phyloP scores from a whole-genome alignment of 2,888 invertebrate genomes.

The Pristionchus entomophagus region DNA sequence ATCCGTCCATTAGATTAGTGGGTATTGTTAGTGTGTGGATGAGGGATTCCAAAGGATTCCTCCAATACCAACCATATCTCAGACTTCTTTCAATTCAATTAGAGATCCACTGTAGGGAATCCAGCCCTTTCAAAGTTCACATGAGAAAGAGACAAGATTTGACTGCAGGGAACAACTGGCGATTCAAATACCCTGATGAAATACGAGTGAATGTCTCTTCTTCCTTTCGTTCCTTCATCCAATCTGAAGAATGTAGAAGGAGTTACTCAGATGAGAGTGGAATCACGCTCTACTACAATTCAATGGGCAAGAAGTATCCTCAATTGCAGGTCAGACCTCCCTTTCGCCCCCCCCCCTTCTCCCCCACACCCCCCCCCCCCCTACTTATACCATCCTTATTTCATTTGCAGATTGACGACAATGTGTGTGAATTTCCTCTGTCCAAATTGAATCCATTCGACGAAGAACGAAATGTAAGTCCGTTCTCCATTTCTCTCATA shows the following conservation, averaged over 20 bases:
- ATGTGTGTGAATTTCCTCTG: background rate
- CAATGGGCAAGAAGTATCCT: background rate
- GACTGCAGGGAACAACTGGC: constrained; percentile 7
- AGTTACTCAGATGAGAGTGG: background rate
- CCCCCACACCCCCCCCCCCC: no score
- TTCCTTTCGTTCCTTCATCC: background rate
- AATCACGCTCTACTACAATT: background rate
- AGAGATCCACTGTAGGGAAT: background rate
- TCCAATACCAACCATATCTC: no score
- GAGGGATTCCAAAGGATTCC: background rate
- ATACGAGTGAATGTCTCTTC: background rate
- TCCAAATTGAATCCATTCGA: constrained; percentile 12
- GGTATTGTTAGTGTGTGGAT: background rate
- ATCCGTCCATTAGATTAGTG: background rate
- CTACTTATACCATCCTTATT: background rate
- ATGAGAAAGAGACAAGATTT: background rate
- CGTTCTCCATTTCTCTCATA: background rate
- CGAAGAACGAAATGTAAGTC: background rate
- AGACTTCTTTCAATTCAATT: background rate
- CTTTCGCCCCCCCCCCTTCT: background rate
- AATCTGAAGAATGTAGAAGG: constrained; percentile 1
- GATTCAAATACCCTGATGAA: constrained; percentile 4
- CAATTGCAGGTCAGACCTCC: background rate
- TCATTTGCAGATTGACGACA: background rate
- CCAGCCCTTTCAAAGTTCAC: background rate